A percentile compares a stretch with the other conserved stretches of the same genome.
These are phyloP conservation scores for Sus scrofa DNA, from an alignment of 2,113 vertebrate genomes.

Conservation along the genomic window T2T-Sscrofa CM000826.6:44803001-44803500, in stretches of 20 bases:
- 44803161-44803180: neutral
- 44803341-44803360: neutral
- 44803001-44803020: neutral
- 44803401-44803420: neutral
- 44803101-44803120: neutral
- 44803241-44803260: too few species aligned
- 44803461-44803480: neutral
- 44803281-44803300: neutral
- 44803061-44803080: neutral
- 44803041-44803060: neutral
- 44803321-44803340: neutral
- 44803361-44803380: neutral
- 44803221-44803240: neutral
- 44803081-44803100: neutral
- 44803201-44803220: neutral
- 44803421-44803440: neutral
- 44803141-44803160: neutral
- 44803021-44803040: neutral
- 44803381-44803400: neutral
- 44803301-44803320: neutral
- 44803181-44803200: neutral
- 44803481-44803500: neutral
- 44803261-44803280: neutral
- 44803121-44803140: neutral
- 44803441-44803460: neutral